Evolutionary conservation across 2,888 invertebrate genomes (phyloP), one percentile per base, ranked within the genome.

Genomic region (Leptarthrus brevirostris): DNA sequence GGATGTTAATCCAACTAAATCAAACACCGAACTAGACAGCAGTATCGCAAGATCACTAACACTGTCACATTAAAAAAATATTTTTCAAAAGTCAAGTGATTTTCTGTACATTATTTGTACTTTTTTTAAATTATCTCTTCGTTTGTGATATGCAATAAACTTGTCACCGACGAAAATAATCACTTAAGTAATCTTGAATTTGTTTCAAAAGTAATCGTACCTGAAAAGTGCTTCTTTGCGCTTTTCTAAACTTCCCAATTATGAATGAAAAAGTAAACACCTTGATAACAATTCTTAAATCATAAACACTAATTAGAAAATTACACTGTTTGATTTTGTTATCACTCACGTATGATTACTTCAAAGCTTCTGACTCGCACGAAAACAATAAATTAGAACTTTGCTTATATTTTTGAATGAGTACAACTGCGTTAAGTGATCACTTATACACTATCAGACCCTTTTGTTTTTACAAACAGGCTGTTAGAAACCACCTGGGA

Each of bases 261-360:
- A 64, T n/a, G 24, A n/a, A 8, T 36, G 1, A 24, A 22, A 20
- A 18, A 16, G 44, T 20, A 16, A 44, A n/a, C 44, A 14, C 47
- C 36, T 64, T 64, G 44, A 44, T 64, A 64, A 44, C 64, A 44
- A 64, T 47, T 44, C 22, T 64, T 16, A 20, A 44, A 64, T 40
- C 16, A 16, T 64, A 47, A 47, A 44, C 47, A 44, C 10, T 40
- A 40, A 40, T 40, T 40, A 12, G n/a, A 12, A 40, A 40, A 40
- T 40, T 40, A 40, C 40, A 44, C 8, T 49, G 18, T 5, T 8
- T 3, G 30, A 8, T 30, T 30, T 8, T 30, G 56, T 56, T 56
- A 56, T 56, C 56, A 24, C 56, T 56, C 18, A 0, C 14, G 24
- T 26, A 26, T 56, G 24, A 56, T 56, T 56, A 30, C 26, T 8